Base-by-base conservation (phyloP, 1,140 invertebrate species). In the Apis laboriosa region DNA sequence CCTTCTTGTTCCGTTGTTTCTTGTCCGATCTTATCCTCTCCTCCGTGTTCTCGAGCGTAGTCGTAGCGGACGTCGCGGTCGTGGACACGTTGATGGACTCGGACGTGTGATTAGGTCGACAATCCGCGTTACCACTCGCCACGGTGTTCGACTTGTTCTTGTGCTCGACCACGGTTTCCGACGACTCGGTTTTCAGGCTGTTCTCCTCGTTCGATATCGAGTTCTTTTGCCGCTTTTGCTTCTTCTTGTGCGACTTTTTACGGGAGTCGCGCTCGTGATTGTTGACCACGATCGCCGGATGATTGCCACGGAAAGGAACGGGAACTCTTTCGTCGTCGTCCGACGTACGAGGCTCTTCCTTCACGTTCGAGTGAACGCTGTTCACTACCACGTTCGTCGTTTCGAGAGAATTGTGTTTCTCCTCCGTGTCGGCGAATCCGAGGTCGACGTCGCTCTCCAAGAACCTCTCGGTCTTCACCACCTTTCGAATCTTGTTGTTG, bases 181-280 rank as follows among this genome's bases (percentile, higher is more conserved):
- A 71, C 55, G 87, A 43, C 77, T 94, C 93, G 9, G 91, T 63
- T 72, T 94, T 94, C 7, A 92, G 73, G 19, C 90, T 92, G 66
- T 96, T 96, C 77, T 96, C 96, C 77, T 96, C 96, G 80, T 95
- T 96, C 0, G 95, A 95, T 28, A 95, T 93, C 4, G 95, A 95
- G 84, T 95, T 95, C 90, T 97, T 97, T 76, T 96, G 95, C 9
- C 96, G 96, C 90, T 97, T 97, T 90, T 97, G 97, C 89, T 97
- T 97, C 93, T 97, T 97, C 91, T 97, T 97, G 87, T 97, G 97
- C 1, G 94, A 94, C 89, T 97, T 97, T 89, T 96, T 97, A 9
- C 96, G 94, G 53, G 94, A 90, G 63, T 94, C 94, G 51, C 92
- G 83, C 58, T 94, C 93, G 55, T 94, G 93, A 81, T 94, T 94